Evolutionary conservation across 2,113 vertebrate genomes (phyloP).

Genomic region (Cettia cetti): DNA sequence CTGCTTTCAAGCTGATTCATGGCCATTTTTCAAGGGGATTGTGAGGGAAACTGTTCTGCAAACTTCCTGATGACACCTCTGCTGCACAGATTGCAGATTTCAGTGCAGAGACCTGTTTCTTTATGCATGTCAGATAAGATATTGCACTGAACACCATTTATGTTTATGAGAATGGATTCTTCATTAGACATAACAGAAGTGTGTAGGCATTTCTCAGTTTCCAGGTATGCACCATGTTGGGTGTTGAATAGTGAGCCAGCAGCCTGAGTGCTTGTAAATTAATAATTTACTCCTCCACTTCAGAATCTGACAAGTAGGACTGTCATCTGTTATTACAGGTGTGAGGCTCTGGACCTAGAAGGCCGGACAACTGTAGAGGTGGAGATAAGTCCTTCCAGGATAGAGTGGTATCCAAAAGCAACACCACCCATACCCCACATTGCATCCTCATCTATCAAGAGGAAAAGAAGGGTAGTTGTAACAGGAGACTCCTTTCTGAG

Average conservation of each 20-base stretch:
- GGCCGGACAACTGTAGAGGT: neutral
- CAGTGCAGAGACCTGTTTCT: neutral
- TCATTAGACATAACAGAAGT: neutral
- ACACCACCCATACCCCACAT: neutral
- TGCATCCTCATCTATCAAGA: accelerated
- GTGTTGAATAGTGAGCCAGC: neutral
- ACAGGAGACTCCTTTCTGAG: neutral
- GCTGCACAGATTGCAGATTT: neutral
- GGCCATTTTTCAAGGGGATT: neutral
- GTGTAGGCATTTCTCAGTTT: neutral
- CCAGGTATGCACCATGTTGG: neutral
- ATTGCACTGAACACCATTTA: neutral
- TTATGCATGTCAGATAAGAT: neutral
- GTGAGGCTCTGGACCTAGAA: neutral
- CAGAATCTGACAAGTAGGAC: neutral
- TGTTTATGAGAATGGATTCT: neutral
- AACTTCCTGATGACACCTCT: neutral
- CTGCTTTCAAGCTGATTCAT: neutral
- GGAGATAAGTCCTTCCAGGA: neutral
- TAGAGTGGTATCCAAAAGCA: neutral
- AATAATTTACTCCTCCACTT: neutral
- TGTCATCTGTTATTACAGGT: neutral
- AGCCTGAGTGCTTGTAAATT: neutral
- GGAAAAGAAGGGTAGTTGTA: neutral
- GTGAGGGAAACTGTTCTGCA: neutral